Evolutionary conservation across 2,888 invertebrate genomes (phyloP), one percentile per base, ranked within the genome.

Genomic region (Eulithis testata): DNA sequence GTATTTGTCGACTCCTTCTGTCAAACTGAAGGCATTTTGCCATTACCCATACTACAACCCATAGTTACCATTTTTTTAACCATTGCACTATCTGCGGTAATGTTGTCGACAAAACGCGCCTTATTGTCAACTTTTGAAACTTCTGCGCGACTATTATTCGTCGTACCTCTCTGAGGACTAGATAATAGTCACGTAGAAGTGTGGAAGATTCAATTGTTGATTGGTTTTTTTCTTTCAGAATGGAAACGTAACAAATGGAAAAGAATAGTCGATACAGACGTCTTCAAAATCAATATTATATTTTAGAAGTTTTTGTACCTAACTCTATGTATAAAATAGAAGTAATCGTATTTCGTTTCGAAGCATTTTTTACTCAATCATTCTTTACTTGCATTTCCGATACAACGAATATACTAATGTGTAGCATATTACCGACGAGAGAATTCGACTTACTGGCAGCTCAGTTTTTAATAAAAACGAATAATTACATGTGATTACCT

Each of bases 181-280:
- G 21, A 21, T 21, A 21, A 21, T 21, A 21, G 21, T 21, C 21
- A 21, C 21, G 21, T 2, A 21, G 1, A 21, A 21, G 21, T 21
- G 21, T 21, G 1, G 21, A 21, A 21, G 21, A 21, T 21, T 21
- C 21, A 21, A 21, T 21, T 1, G 21, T 21, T 21, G n/a, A n/a
- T n/a, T n/a, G n/a, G 21, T 21, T 45, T 8, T 12, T 73, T 81
- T 79, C 58, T 86, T 85, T 62, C 86, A 87, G 86, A 86, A 86
- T 65, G 91, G 89, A 56, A 87, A 85, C 76, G 83, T 91, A 74
- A 86, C 89, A 67, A 92, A 92, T 60, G 92, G 92, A 61, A 87
- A 89, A 70, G 80, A 87, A 79, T 72, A 68, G 70, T 60, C 11
- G 14, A n/a, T 49, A 58, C 31, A 45, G 65, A 62, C 5, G 11